phyloP scores from a whole-genome alignment of 2,888 invertebrate genomes.

The Eubasilissa splendida region DNA sequence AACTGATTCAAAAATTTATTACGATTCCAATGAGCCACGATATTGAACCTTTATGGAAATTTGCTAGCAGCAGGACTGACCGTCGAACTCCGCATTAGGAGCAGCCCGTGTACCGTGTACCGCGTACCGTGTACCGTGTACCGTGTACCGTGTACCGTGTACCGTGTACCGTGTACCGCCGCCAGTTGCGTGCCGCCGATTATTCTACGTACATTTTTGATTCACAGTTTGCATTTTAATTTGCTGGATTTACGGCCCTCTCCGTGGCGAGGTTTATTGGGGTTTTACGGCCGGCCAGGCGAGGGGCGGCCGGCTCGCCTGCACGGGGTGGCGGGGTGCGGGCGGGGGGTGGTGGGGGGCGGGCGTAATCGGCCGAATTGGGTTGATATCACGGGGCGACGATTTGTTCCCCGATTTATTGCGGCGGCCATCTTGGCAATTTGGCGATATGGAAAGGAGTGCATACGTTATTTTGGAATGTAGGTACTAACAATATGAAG shows the following conservation, averaged over 20 bases:
- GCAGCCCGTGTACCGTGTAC: too few species aligned
- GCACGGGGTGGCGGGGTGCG: not conserved
- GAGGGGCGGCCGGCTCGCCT: not conserved
- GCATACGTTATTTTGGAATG: not conserved
- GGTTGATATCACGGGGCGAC: conserved; percentile 2
- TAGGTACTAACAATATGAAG: too few species aligned
- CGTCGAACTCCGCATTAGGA: too few species aligned
- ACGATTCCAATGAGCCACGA: too few species aligned
- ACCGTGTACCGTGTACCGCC: not conserved
- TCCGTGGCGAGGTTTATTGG: conserved; percentile 12
- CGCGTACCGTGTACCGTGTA: too few species aligned
- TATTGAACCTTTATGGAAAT: too few species aligned
- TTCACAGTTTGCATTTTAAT: conserved; percentile 27
- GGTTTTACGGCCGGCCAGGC: conserved; percentile 6
- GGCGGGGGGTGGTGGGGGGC: not conserved
- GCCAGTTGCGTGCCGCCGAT: not conserved
- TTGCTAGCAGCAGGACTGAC: too few species aligned
- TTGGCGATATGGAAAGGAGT: conserved; percentile 8
- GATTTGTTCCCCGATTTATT: conserved; percentile 17
- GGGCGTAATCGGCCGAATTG: conserved; percentile 10
- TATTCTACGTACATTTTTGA: not conserved
- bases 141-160: too few species aligned
- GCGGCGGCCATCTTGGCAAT: conserved; percentile 21
- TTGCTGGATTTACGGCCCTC: conserved; percentile 4
- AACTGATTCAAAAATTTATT: too few species aligned